Evolutionary conservation across 2,113 vertebrate species (phyloP), one percentile per base, ranked within the genome.

Genomic region (Limanda limanda): DNA sequence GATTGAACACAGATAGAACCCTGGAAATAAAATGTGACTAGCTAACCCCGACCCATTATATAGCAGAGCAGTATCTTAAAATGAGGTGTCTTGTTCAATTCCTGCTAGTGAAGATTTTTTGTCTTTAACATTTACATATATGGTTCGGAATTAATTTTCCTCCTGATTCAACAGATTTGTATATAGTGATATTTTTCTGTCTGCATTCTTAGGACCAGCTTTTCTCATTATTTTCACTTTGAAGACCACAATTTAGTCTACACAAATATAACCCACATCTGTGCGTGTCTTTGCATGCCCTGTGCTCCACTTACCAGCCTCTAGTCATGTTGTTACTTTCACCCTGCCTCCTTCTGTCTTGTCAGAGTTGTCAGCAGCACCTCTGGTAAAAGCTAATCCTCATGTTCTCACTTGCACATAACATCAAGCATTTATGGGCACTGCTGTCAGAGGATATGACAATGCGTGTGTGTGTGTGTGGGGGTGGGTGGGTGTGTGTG

Each of bases 381-480:
- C 89, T 89, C 84, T 70, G 87, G 63, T 93, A 92, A 94, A 86
- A 94, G 88, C 90, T 54, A 70, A 79, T 82, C 74, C 72, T 86
- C 74, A 65, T 86, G 83, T 86, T 86, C 86, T 90, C 87, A 79
- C 88, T 81, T 85, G 69, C 79, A 78, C 76, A 79, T 25, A 77
- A 64, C 86, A 92, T 88, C 80, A 91, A 92, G 86, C 78, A 86
- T 91, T 93, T 76, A 91, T 88, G 74, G 68, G 64, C 57, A 17
- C 71, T 71, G 74, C 83, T 83, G 85, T 84, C 79, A 74, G 68
- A 87, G 72, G 74, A 87, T 59, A 68, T 68, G 79, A 83, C 57
- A 72, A 48, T 42, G 67, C 48, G 64, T 68, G 47, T 62, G 56
- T 63, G 27, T 59, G 54, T 65, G 51, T 52, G 45, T 21, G 23